Base-by-base conservation (phyloP, 2,113 vertebrate species). In the Pollimyrus isidori region DNA sequence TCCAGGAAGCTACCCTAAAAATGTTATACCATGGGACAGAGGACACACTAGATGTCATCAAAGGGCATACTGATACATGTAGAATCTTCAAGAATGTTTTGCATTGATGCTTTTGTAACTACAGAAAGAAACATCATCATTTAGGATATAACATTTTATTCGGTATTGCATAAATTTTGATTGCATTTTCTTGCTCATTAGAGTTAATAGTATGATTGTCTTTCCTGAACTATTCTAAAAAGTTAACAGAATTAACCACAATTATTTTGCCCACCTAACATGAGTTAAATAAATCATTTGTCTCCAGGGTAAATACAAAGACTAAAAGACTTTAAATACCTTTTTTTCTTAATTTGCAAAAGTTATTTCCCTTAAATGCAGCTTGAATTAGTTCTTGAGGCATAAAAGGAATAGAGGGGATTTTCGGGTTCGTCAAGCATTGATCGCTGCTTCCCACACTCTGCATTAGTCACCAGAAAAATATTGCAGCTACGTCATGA, bases 281-380 rank as follows among this genome's bases (percentile, higher is more conserved):
- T 48, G 82, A 48, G 82, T 45, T 42, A 82, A 82, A 45, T 45
- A 82, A 39, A 42, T 23, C 7, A 82, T 82, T 82, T 21, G 19
- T 46, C 82, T 84, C 42, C 82, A 49, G 82, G 42, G 82, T 48
- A n/a, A 26, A 84, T 42, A 48, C 21, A 48, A 83, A 83, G 80
- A 46, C 45, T 53, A 52, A 86, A 52, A 86, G n/a, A 30, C 48
- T 87, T 86, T 86, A 86, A 50, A 48, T 19, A 48, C 90, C 90
- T 89, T 92, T 92, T 94, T 93, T 92, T 91, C 93, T 92, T 94
- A 94, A 95, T 96, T 94, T 94, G 92, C 92, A 94, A 94, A 95
- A 93, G 93, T 93, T 92, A 95, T 92, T 89, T 92, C 58, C 76
- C 89, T 92, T 95, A 94, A 95, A 93, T 94, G 91, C 94, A 92